Evolutionary conservation across 1,140 invertebrate genomes (phyloP), one percentile per base, ranked within the genome.

Genomic region (Polypedilum vanderplanki): DNA sequence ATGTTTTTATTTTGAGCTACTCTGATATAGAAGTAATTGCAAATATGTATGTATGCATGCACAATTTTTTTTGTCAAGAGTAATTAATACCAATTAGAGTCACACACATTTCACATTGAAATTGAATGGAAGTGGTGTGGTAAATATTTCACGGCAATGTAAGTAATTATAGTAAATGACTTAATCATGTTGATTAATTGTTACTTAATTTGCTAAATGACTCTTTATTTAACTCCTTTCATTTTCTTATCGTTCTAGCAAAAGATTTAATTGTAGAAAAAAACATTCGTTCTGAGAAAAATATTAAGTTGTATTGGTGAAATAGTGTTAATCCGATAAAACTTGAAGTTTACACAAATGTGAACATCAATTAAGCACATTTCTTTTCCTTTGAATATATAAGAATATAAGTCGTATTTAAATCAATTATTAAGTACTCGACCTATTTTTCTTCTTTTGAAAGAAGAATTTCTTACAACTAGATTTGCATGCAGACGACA

Each of bases 381-480:
- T 33, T 33, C 24, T 33, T 33, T 33, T 33, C 24, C 5, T 33
- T 33, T 33, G 24, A 33, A 33, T 33, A 15, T 57, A 15, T 15
- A 15, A 15, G n/a, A n/a, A n/a, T n/a, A n/a, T 70, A 10, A 18
- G 18, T 70, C 65, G 17, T 17, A 70, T 70, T 18, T 70, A 70
- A 70, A 70, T 70, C 65, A 70, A 70, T 70, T 70, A 70, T 18
- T 70, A 18, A 70, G 65, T 22, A 8, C 65, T 70, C 20, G 20
- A 70, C 65, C 65, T 18, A 70, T 70, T 57, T 57, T 12, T 57
- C n/a, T 57, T 4, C 46, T 4, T 12, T n/a, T 4, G 4, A 15
- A 15, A 57, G 5, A n/a, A 57, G 46, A 57, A 57, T 57, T 57
- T 57, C 46, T 57, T 46, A 2, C 15, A 12, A 15, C n/a, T 12